A percentile compares a stretch with the other conserved stretches of the same genome.
Evolutionary conservation across 1,140 invertebrate genomes (phyloP).

Genomic region (Drosophila lacertosa): DNA sequence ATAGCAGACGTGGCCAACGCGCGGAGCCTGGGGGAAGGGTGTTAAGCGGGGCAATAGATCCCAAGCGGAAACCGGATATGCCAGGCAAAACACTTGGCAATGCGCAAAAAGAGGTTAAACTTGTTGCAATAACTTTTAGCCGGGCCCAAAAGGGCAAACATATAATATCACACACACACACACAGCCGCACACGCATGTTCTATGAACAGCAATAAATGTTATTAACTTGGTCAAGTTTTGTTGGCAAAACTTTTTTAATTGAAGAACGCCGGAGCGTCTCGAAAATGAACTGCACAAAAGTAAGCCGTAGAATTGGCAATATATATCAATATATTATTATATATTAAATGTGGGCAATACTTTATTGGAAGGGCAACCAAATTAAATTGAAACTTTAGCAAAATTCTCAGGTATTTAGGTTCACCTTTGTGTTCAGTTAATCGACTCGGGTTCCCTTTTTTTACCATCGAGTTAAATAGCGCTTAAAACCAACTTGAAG

Average conservation of each 20-base stretch:
- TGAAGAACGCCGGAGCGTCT: constrained; percentile 60
- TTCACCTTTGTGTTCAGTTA: background rate
- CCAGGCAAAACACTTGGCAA: constrained; percentile 30
- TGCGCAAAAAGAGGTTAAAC: constrained; percentile 58
- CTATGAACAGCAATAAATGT: constrained; percentile 75
- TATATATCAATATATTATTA: background rate
- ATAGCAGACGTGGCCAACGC: background rate
- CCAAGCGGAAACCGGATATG: constrained; percentile 49
- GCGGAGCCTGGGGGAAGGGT: background rate
- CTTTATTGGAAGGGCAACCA: background rate
- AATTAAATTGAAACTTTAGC: no score
- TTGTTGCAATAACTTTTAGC: constrained; percentile 71
- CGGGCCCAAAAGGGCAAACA: constrained; percentile 25
- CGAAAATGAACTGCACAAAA: constrained; percentile 58
- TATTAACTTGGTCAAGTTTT: constrained; percentile 68
- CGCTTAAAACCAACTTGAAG: background rate
- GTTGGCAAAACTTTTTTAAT: constrained; percentile 73
- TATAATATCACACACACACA: constrained; percentile 20
- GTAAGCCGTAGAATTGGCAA: constrained; percentile 54
- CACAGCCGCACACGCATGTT: constrained; percentile 37
- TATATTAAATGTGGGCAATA: background rate
- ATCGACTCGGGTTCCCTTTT: background rate
- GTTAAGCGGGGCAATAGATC: constrained; percentile 21
- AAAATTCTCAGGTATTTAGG: no score
- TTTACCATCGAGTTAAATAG: constrained; percentile 8